Evolutionary conservation across 2,797 vertebrate species (phyloP).

Genomic region (Zalophus californianus): DNA sequence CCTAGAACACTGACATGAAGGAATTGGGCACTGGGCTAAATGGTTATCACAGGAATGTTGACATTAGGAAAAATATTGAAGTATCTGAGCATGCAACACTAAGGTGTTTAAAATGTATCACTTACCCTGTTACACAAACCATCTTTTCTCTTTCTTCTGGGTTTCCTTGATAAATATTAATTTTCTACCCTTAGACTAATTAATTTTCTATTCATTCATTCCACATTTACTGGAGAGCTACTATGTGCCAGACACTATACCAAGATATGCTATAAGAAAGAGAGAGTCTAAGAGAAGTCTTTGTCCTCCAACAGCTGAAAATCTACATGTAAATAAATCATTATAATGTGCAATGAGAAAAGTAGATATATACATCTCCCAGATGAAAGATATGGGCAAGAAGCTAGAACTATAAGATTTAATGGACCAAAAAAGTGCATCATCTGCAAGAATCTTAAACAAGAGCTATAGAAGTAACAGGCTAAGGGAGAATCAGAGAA

Average conservation of each 20-base stretch:
- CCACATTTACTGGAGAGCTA: slow-evolving; percentile 49
- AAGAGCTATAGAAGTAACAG: background rate
- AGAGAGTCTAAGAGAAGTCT: background rate
- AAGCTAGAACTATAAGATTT: slow-evolving; percentile 47
- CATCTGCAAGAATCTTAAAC: slow-evolving; percentile 61
- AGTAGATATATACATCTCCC: slow-evolving; percentile 39
- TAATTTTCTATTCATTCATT: slow-evolving; percentile 21
- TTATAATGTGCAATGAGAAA: background rate
- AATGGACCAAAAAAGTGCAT: slow-evolving; percentile 50
- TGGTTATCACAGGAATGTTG: slow-evolving; percentile 29
- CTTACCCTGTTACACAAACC: background rate
- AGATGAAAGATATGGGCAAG: slow-evolving; percentile 47
- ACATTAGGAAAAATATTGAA: background rate
- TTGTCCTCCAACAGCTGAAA: slow-evolving; percentile 14
- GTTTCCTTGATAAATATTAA: slow-evolving; percentile 24
- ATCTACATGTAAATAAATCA: slow-evolving; percentile 63
- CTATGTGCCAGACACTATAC: background rate
- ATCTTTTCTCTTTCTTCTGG: background rate
- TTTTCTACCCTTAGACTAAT: slow-evolving; percentile 35
- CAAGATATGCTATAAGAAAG: slow-evolving; percentile 39
- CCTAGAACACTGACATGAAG: background rate
- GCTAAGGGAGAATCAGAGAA: slow-evolving; percentile 18
- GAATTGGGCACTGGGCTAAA: background rate
- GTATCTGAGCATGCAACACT: background rate
- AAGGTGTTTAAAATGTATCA: slow-evolving; percentile 22